Evolutionary conservation across 2,797 vertebrate species (phyloP).

Genomic region (Halcyon chelicuti): DNA sequence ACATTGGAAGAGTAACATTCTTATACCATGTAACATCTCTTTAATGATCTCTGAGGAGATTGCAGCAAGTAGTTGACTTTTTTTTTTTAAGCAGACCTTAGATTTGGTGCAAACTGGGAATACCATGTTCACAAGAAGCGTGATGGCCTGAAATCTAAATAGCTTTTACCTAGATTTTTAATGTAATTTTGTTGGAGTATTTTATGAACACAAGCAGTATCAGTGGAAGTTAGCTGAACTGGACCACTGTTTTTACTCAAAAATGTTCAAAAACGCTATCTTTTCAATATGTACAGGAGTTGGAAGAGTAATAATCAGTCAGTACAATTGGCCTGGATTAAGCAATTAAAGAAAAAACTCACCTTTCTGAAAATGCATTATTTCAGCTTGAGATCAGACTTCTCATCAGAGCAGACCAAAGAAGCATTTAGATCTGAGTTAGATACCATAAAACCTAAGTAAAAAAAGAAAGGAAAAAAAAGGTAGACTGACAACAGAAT

Average conservation of each 20-base stretch:
- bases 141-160: constrained; percentile 39
- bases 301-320: constrained; percentile 24
- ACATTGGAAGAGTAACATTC: constrained; percentile 36
- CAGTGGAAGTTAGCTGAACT: neutral
- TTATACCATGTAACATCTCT: neutral
- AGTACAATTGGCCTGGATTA: neutral
- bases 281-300: neutral
- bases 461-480: neutral
- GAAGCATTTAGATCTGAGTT: neutral
- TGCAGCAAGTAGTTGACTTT: neutral
- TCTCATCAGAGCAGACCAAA: neutral
- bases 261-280: neutral
- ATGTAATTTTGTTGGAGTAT: too few species aligned
- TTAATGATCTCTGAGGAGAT: neutral
- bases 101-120: constrained; percentile 16
- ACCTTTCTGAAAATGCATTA: neutral
- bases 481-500: neutral
- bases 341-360: neutral
- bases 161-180: neutral
- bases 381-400: neutral
- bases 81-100: constrained; percentile 8
- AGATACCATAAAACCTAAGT: fast-evolving
- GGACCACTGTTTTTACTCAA: neutral
- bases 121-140: neutral
- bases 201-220: neutral